phyloP scores from a whole-genome alignment of 2,888 invertebrate species.

The Coelopa pilipes region DNA sequence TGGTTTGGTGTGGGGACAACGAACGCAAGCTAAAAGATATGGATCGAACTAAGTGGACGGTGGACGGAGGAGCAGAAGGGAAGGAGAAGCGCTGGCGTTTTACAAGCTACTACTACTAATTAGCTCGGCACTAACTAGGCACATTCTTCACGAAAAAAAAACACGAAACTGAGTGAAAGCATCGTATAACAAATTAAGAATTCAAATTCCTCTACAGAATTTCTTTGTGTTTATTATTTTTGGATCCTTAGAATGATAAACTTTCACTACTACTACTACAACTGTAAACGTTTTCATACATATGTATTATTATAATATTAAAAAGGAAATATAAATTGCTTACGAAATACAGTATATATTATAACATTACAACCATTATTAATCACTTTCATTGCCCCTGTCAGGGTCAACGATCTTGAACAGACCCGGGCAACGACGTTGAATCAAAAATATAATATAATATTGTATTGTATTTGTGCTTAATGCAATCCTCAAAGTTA shows the following conservation, averaged over 20 bases:
- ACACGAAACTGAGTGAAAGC: background rate
- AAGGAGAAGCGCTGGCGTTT: constrained; percentile 40
- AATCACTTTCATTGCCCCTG: background rate
- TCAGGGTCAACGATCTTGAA: background rate
- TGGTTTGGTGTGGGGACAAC: background rate
- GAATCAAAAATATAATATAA: too few species aligned
- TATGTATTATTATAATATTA: constrained; percentile 23
- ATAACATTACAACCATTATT: background rate
- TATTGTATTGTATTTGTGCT: too few species aligned
- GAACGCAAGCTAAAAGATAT: constrained; percentile 12
- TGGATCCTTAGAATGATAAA: constrained; percentile 7
- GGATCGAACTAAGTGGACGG: constrained; percentile 16
- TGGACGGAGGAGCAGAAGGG: background rate
- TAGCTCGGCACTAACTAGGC: background rate
- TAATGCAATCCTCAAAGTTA: too few species aligned
- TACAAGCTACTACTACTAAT: background rate
- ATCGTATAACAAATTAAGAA: constrained; percentile 3
- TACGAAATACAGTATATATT: constrained; percentile 20
- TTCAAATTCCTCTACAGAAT: constrained; percentile 11
- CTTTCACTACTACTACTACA: background rate
- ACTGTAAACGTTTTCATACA: constrained; percentile 13
- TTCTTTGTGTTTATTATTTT: constrained; percentile 10
- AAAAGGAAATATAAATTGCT: constrained; percentile 21
- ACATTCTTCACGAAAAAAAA: constrained; percentile 1
- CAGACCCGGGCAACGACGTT: too few species aligned